phyloP scores from a whole-genome alignment of 64 coral and sea anemone genomes.

The Stichodactyla mertensii region DNA sequence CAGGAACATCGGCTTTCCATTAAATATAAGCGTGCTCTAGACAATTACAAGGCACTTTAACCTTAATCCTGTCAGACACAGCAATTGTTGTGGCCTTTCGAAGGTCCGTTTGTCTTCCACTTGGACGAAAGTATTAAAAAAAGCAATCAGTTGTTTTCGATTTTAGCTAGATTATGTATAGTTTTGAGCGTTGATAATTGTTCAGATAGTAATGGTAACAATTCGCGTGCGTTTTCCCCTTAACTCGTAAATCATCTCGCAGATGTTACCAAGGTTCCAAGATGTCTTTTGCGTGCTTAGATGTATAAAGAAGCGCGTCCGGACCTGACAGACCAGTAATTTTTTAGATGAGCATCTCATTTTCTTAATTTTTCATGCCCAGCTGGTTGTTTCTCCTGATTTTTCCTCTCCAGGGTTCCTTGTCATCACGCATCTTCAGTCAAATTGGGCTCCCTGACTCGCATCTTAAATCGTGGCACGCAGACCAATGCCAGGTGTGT shows the following conservation, averaged over 20 bases:
- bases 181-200: too few species aligned
- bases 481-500: constrained; percentile 83
- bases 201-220: too few species aligned
- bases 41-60: too few species aligned
- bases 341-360: not conserved
- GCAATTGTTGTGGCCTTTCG: not conserved
- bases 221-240: not conserved
- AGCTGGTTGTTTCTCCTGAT: not conserved
- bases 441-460: constrained; percentile 88
- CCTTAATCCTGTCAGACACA: not conserved
- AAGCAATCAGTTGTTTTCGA: too few species aligned
- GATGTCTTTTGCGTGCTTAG: not conserved
- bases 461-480: constrained; percentile 86
- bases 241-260: not conserved
- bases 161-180: too few species aligned
- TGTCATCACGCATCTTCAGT: constrained; percentile 73
- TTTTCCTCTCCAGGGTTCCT: constrained; percentile 60
- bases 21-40: too few species aligned
- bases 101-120: not conserved
- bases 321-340: not conserved
- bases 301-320: not conserved
- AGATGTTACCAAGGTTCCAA: not conserved
- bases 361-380: not conserved
- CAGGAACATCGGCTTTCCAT: too few species aligned
- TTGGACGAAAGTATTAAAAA: too few species aligned